Conservation (phyloP, 2,113 vertebrate genomes). For the Xenotilapia caudafasciata region DNA sequence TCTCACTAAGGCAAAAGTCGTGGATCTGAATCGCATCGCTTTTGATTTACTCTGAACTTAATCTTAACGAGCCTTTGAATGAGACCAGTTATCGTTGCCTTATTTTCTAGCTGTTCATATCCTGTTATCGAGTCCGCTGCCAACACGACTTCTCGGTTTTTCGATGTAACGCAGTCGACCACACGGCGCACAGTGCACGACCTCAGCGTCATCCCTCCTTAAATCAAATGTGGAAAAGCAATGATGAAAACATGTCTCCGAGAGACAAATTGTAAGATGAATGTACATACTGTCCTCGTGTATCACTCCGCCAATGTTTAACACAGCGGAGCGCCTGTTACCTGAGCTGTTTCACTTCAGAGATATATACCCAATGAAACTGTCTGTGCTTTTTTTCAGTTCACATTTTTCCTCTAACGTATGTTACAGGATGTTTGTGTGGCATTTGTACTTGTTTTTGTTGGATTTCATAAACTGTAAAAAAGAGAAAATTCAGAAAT, state of each 20-base stretch:
- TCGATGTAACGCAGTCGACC: conserved; percentile 11
- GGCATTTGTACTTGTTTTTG: conserved; percentile 74
- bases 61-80: conserved; percentile 34
- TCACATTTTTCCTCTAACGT: conserved; percentile 53
- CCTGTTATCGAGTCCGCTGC: conserved; percentile 34
- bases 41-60: background rate
- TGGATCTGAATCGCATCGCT: background rate
- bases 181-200: conserved; percentile 25
- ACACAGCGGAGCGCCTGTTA: conserved; percentile 38
- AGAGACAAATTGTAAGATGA: conserved; percentile 63
- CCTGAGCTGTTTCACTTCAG: conserved; percentile 39
- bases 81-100: conserved; percentile 59
- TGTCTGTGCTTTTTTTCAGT: conserved; percentile 52
- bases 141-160: conserved; percentile 20
- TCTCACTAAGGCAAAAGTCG: background rate
- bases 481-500: conserved; percentile 44
- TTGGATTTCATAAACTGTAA: conserved; percentile 76
- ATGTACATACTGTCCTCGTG: conserved; percentile 57
- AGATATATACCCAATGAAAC: conserved; percentile 51
- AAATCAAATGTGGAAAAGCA: conserved; percentile 32
- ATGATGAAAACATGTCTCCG: conserved; percentile 59
- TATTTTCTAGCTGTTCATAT: conserved; percentile 51
- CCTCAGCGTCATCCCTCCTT: background rate
- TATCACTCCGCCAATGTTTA: conserved; percentile 16
- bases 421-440: conserved; percentile 64